Conservation (phyloP, 2,888 invertebrate species). For the Tholera decimalis region DNA sequence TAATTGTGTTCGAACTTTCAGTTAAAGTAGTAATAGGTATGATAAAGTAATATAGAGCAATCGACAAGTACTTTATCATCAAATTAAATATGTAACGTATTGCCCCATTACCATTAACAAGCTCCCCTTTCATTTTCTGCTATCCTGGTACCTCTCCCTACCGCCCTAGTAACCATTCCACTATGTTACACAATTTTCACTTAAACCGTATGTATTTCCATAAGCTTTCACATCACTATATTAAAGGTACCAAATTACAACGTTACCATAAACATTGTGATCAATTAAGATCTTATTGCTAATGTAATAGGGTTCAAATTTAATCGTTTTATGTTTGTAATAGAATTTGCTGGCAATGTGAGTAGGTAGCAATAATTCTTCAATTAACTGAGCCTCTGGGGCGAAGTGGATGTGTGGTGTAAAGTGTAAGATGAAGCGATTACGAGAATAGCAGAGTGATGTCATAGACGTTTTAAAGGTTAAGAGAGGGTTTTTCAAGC, state of each 20-base stretch:
- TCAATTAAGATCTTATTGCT: constrained; percentile 53
- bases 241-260: constrained; percentile 49
- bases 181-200: constrained; percentile 45
- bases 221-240: constrained; percentile 52
- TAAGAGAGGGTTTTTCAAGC: too few species aligned
- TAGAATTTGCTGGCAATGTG: constrained; percentile 73
- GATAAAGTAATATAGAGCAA: too few species aligned
- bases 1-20: too few species aligned
- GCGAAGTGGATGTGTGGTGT: constrained; percentile 46
- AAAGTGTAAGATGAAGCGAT: constrained; percentile 27
- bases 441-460: neutral
- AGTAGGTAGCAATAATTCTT: constrained; percentile 83
- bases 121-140: neutral
- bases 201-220: constrained; percentile 59
- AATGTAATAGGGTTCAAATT: constrained; percentile 64
- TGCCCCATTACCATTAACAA: constrained; percentile 1
- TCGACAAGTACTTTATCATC: neutral
- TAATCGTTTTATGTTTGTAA: constrained; percentile 62
- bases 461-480: too few species aligned
- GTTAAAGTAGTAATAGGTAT: too few species aligned
- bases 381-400: constrained; percentile 78
- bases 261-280: constrained; percentile 22
- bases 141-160: too few species aligned
- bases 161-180: neutral
- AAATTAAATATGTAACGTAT: neutral